Base-by-base conservation (phyloP, 2,888 invertebrate genomes). In the Galeruca laticollis region DNA sequence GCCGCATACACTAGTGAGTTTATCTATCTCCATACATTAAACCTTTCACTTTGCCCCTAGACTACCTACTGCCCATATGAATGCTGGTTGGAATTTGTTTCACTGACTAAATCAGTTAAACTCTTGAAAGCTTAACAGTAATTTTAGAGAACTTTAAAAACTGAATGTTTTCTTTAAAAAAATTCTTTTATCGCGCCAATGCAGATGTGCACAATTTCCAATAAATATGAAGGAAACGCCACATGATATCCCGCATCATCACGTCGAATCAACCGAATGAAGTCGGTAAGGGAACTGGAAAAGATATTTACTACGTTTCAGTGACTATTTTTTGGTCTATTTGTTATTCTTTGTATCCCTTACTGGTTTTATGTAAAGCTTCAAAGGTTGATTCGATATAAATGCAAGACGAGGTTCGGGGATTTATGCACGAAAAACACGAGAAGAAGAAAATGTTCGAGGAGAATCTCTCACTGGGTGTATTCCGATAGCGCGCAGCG, bases 371-470 rank as follows among this genome's bases (percentile, higher is more conserved):
- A 60, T 66, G 69, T 33, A 56, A 70, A 61, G 57, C 69, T 56
- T 56, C 43, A 64, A 69, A 69, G 47, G 69, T 69, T 64, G 49
- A 69, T 69, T 69, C 69, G 65, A 69, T 65, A 64, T 40, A 13
- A 65, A 70, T 70, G 65, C 61, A 65, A 47, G 61, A 49, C 65
- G 65, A 70, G 54, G 60, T 65, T 61, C 49, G 11, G 37, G 56
- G 65, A 65, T 70, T 66, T 70, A 70, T 70, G 56, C 61, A 47
- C 26, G 49, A 60, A 65, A 61, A 70, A 70, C 65, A 65, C 61
- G 65, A n/a, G n/a, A n/a, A n/a, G n/a, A n/a, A n/a, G n/a, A n/a
- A n/a, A n/a, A n/a, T n/a, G n/a, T n/a, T n/a, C n/a, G n/a, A n/a
- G n/a, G n/a, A n/a, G n/a, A n/a, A n/a, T n/a, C n/a, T n/a, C n/a